A percentile compares a stretch with the other conserved stretches of the same genome.
Evolutionary conservation across 1,140 invertebrate species (phyloP).

Genomic region (Pseudomyrmex sp.): DNA sequence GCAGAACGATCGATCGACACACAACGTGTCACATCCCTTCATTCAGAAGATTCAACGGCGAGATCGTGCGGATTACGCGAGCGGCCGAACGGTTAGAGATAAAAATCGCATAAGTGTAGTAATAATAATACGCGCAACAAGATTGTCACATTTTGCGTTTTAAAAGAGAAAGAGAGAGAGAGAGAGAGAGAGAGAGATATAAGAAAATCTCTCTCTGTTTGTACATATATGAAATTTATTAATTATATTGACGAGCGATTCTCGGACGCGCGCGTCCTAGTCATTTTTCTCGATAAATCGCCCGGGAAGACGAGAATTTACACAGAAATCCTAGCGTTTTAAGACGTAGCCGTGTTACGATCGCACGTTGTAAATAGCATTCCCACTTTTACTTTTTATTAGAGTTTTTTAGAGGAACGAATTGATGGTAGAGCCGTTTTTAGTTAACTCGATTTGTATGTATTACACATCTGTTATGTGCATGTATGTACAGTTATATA

Average conservation of each 20-base stretch:
- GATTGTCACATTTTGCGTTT: conserved; percentile 14
- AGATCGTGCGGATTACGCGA: conserved; percentile 51
- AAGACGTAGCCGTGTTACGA: conserved; percentile 59
- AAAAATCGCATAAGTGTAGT: conserved; percentile 58
- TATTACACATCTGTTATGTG: conserved; percentile 14
- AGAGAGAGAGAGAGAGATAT: no score
- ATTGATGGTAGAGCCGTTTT: conserved; percentile 45
- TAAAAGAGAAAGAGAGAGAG: neutral
- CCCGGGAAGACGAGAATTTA: conserved; percentile 26
- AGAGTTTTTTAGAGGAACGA: conserved; percentile 45
- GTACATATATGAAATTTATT: conserved; percentile 1
- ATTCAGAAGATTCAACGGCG: neutral
- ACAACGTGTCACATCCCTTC: neutral
- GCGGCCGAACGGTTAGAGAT: conserved; percentile 66
- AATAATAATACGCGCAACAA: neutral
- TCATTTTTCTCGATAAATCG: conserved; percentile 57
- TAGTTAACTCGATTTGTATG: conserved; percentile 57
- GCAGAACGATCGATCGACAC: neutral
- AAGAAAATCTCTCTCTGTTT: neutral
- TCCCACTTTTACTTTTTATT: conserved; percentile 69
- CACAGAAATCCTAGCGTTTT: conserved; percentile 45
- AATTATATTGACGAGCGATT: conserved; percentile 14
- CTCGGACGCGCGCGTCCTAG: conserved; percentile 61
- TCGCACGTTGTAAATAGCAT: conserved; percentile 77
- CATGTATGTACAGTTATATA: no score